These are phyloP conservation scores for Muscicapa comitata DNA, from an alignment of 2,797 vertebrate genomes.

Conservation along the genomic window DNA sequence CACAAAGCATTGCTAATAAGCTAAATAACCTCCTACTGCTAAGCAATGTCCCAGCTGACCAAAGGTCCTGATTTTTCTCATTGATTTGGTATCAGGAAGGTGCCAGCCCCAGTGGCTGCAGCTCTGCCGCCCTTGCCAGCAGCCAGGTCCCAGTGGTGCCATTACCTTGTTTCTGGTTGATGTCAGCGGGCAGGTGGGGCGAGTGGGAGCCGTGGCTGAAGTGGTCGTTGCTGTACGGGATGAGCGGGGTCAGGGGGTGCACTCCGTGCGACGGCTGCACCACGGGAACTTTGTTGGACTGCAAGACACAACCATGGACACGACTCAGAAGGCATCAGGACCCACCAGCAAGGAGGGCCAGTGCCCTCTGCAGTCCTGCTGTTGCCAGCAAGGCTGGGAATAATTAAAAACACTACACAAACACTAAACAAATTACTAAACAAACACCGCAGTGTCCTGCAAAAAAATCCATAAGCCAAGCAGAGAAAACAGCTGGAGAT, in stretches of 20 bases:
- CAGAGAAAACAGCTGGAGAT: not conserved
- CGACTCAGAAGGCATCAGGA: not conserved
- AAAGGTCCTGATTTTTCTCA: not conserved
- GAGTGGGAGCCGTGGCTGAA: conserved; percentile 88
- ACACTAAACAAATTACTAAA: not conserved
- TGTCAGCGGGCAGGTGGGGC: conserved; percentile 89
- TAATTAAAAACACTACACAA: not conserved
- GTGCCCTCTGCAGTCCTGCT: not conserved
- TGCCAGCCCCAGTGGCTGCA: not conserved
- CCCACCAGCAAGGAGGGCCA: not conserved
- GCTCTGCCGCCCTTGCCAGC: not conserved
- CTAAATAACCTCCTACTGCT: not conserved
- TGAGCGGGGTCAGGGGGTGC: conserved; percentile 91
- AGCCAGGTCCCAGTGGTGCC: rapidly evolving
- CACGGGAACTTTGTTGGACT: conserved; percentile 97
- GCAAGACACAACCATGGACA: conserved; percentile 62
- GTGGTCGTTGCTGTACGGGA: conserved; percentile 94
- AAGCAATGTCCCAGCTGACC: not conserved
- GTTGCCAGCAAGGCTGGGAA: not conserved
- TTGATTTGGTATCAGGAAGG: not conserved
- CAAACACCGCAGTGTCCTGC: not conserved
- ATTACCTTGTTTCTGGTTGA: conserved; percentile 96
- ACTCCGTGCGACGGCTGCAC: conserved; percentile 93
- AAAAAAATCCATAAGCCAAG: not conserved
- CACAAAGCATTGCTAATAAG: not conserved